Evolutionary conservation across 2,113 vertebrate species (phyloP).

Genomic region (Numida meleagris): DNA sequence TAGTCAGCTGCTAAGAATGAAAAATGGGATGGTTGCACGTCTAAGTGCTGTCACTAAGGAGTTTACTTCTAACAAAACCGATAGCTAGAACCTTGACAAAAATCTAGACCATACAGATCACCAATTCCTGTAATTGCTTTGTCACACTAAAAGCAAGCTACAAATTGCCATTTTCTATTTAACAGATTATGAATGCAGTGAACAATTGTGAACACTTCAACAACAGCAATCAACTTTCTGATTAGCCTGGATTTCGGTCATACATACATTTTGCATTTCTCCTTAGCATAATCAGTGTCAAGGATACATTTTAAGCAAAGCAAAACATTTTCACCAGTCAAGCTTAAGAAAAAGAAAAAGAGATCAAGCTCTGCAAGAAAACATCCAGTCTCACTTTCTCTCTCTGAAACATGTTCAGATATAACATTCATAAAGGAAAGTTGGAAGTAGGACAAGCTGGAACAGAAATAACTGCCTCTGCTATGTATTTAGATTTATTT

Average conservation of each 20-base stretch:
- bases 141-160: background rate
- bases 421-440: constrained; percentile 41
- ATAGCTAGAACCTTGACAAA: background rate
- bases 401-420: constrained; percentile 36
- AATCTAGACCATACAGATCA: background rate
- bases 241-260: background rate
- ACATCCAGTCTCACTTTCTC: constrained; percentile 3
- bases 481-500: constrained; percentile 43
- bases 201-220: background rate
- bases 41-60: background rate
- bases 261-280: background rate
- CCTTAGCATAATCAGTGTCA: background rate
- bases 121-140: background rate
- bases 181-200: background rate
- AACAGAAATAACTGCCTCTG: constrained; percentile 55
- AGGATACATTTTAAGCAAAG: background rate
- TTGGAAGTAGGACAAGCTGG: constrained; percentile 43
- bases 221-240: background rate
- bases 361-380: constrained; percentile 25
- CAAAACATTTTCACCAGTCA: background rate
- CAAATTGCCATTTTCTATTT: background rate
- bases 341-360: constrained; percentile 8
- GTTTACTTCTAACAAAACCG: background rate
- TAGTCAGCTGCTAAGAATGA: background rate
- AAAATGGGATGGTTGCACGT: background rate